Base-by-base conservation (phyloP, 2,113 vertebrate genomes). In the Sinocyclocheilus maitianheensis region DNA sequence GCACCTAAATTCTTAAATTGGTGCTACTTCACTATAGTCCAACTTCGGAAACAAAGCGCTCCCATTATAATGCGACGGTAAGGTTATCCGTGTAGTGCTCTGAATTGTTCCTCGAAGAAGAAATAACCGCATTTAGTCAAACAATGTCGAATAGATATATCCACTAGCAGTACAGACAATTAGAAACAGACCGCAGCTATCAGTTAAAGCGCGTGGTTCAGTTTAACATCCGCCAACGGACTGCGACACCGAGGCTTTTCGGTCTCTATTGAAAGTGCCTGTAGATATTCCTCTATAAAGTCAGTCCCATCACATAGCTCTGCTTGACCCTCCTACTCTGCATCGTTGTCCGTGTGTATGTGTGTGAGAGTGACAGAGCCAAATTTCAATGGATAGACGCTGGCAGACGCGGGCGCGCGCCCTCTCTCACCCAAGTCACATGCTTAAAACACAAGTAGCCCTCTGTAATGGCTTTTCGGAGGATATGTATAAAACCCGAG, bases 371-470 rank as follows among this genome's bases (percentile, higher is more conserved):
- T 71, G 26, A 77, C 84, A 82, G 81, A 90, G 87, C 30, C 88
- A 62, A 88, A 90, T 88, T 86, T 88, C 71, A 85, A 90, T 88
- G 90, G 86, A 88, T 78, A 89, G 90, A 89, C 62, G 89, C 88
- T 86, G 85, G 60, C 89, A 84, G 90, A 86, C 74, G 84, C 83
- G 51, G 89, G 76, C 85, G 90, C 90, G 72, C 84, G 77, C 84
- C 30, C 91, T 67, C 92, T 89, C 93, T 90, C 90, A 87, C 91
- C 87, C 76, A 77, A 90, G 93, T 94, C 94, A 94, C 94, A 95
- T 94, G 94, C 91, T 92, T 91, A 89, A 93, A 91, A 90, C 92
- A 95, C 94, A 94, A 94, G 92, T 91, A 94, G 91, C 89, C 92
- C 91, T 93, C 92, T 95, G 94, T 95, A 91, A 91, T 91, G 88